A percentile compares a stretch with the other conserved stretches of the same genome.
These are phyloP conservation scores for Embidobia sp. DNA, from an alignment of 2,888 invertebrate genomes.

Conservation along the genomic window DNA sequence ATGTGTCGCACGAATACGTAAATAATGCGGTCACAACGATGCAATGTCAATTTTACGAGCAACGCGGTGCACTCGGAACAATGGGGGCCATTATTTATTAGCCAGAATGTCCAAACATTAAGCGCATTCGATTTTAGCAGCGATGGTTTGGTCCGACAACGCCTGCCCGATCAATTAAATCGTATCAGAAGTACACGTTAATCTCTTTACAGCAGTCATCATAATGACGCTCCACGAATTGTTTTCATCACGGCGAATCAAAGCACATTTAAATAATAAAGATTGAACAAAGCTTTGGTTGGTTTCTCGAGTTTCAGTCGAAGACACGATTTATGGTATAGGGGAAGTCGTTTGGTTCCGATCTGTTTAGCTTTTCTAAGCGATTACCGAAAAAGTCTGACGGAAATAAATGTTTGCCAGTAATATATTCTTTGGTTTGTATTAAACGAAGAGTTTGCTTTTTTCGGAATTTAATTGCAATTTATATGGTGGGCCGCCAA, in stretches of 20 bases:
- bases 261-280: conserved; percentile 48
- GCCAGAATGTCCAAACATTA: conserved; percentile 71
- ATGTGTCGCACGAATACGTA: conserved; percentile 58
- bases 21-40: conserved; percentile 71
- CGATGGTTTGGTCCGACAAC: conserved; percentile 63
- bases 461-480: too few relatives aligned
- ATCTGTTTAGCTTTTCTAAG: too few relatives aligned
- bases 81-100: conserved; percentile 76
- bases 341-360: too few relatives aligned
- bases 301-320: background rate
- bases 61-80: conserved; percentile 68
- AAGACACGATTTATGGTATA: too few relatives aligned
- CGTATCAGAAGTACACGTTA: conserved; percentile 60
- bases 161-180: conserved; percentile 65
- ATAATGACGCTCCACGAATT: conserved; percentile 46
- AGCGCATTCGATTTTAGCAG: conserved; percentile 66
- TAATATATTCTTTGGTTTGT: too few relatives aligned
- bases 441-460: too few relatives aligned
- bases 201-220: conserved; percentile 48
- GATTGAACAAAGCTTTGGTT: conserved; percentile 43
- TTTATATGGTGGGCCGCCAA: too few relatives aligned
- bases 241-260: conserved; percentile 18
- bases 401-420: too few relatives aligned
- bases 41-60: conserved; percentile 67
- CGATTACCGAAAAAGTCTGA: too few relatives aligned